These are phyloP conservation scores for Sarcophaga rosellei DNA, from an alignment of 2,888 invertebrate genomes.

Conservation along the genomic window DNA sequence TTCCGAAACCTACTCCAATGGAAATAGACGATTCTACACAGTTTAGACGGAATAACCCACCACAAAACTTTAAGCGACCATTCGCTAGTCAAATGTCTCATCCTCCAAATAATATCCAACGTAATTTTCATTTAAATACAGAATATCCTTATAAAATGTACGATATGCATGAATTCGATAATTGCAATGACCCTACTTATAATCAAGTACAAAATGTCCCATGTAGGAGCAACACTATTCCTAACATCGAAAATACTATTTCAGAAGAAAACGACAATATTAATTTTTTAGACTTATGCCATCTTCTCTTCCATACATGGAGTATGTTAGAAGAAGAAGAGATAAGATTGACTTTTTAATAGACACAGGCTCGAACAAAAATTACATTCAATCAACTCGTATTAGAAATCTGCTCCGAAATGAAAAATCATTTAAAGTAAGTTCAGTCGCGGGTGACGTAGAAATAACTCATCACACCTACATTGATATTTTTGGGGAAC, in stretches of 20 bases:
- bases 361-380: slow-evolving; percentile 3
- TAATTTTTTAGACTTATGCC: slow-evolving; percentile 40
- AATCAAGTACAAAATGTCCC: not conserved
- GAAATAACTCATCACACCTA: no score
- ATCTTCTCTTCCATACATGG: slow-evolving; percentile 38
- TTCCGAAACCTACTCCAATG: no score
- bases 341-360: not conserved
- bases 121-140: slow-evolving; percentile 31
- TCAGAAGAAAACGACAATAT: not conserved
- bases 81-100: not conserved
- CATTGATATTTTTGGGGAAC: not conserved
- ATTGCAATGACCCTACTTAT: not conserved
- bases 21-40: not conserved
- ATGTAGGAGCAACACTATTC: not conserved
- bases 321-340: not conserved
- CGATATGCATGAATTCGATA: not conserved
- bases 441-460: no score
- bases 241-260: not conserved
- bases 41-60: not conserved
- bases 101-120: slow-evolving; percentile 32
- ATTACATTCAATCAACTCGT: no score
- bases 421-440: not conserved
- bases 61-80: not conserved
- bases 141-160: no score
- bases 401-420: not conserved